A percentile compares a stretch with the other conserved stretches of the same genome.
These are phyloP conservation scores for Nipponia nippon DNA, from an alignment of 2,113 vertebrate species.

Conservation along the genomic window DNA sequence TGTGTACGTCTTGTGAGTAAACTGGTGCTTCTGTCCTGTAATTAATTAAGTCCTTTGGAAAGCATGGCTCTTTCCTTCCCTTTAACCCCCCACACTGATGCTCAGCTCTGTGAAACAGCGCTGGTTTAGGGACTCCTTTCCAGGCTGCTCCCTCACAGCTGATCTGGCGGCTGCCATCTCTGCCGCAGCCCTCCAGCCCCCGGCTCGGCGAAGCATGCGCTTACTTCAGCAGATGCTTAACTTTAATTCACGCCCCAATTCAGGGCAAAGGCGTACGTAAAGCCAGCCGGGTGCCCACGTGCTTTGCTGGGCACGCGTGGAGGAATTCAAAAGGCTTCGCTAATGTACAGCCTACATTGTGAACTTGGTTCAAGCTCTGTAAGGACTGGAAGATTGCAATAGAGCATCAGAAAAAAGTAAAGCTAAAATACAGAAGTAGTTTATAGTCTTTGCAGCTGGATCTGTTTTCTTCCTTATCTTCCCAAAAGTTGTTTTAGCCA, in stretches of 20 bases:
- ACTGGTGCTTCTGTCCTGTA: background rate
- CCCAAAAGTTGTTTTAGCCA: background rate
- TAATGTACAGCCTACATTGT: background rate
- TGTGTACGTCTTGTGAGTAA: background rate
- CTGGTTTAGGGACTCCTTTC: background rate
- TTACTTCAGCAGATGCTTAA: background rate
- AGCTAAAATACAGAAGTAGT: background rate
- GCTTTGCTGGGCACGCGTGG: background rate
- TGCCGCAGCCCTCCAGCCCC: background rate
- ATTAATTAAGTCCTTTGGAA: background rate
- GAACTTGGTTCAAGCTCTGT: background rate
- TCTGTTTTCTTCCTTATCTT: background rate
- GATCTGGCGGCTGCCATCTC: background rate
- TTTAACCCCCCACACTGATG: background rate
- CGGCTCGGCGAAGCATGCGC: background rate
- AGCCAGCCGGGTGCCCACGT: background rate
- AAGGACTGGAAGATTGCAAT: background rate
- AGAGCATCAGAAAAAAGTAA: background rate
- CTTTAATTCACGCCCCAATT: background rate
- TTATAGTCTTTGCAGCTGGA: background rate
- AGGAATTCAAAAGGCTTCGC: background rate
- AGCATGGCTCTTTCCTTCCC: background rate
- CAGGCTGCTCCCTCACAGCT: background rate
- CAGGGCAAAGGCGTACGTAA: fast-evolving
- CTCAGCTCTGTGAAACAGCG: background rate